Evolutionary conservation across 1,140 invertebrate genomes (phyloP).

Genomic region (Drosophila sechellia): DNA sequence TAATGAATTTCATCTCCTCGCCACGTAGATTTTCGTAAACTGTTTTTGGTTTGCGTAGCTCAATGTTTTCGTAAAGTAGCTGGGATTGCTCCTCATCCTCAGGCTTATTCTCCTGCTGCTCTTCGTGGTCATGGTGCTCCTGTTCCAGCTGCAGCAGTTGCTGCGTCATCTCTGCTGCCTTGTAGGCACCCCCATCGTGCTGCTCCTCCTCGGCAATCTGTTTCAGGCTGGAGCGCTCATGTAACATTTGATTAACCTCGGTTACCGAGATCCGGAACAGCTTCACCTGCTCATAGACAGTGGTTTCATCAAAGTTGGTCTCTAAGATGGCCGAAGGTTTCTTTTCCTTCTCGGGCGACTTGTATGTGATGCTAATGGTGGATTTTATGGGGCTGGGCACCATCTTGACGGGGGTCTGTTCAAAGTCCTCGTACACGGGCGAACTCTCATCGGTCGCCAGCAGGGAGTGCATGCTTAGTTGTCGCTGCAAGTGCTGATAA

Average conservation of each 20-base stretch:
- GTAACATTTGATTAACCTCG: conserved; percentile 89
- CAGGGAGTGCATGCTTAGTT: conserved; percentile 78
- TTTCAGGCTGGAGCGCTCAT: conserved; percentile 64
- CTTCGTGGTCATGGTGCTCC: conserved; percentile 26
- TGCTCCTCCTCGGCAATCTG: conserved; percentile 73
- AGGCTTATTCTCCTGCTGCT: conserved; percentile 15
- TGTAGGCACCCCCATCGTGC: conserved; percentile 68
- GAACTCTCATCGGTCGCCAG: conserved; percentile 79
- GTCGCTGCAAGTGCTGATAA: conserved; percentile 82
- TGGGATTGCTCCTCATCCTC: conserved; percentile 31
- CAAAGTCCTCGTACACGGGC: conserved; percentile 78
- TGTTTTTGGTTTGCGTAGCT: conserved; percentile 83
- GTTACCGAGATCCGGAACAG: conserved; percentile 90
- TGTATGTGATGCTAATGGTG: conserved; percentile 89
- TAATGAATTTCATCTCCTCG: conserved; percentile 75
- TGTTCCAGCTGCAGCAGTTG: conserved; percentile 65
- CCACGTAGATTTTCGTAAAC: conserved; percentile 86
- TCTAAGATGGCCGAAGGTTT: conserved; percentile 65
- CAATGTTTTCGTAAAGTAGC: conserved; percentile 82
- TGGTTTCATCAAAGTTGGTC: conserved; percentile 84
- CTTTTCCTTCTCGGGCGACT: conserved; percentile 75
- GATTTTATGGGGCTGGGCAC: conserved; percentile 86
- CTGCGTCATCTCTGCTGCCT: conserved; percentile 67
- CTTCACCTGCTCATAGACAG: conserved; percentile 91
- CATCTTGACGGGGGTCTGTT: conserved; percentile 71